phyloP scores from a whole-genome alignment of 1,140 invertebrate genomes.

The Mycetomoellerius zeteki region DNA sequence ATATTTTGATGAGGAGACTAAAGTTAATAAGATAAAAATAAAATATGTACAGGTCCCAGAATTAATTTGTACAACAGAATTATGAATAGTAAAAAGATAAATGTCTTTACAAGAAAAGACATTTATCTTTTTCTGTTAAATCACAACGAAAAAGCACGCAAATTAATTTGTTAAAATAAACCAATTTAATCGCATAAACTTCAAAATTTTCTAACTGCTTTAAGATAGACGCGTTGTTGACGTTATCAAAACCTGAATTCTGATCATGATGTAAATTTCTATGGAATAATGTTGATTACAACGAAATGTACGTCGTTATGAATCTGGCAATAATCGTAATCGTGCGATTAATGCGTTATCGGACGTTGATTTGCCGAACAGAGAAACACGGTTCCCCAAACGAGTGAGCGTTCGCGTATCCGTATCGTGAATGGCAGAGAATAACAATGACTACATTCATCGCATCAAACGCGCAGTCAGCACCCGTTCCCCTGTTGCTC shows the following conservation, averaged over 20 bases:
- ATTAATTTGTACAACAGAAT: not conserved
- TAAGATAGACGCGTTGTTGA: not conserved
- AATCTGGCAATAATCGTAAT: slow-evolving; percentile 28
- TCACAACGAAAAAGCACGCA: not conserved
- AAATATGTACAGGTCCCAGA: not conserved
- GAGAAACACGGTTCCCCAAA: slow-evolving; percentile 43
- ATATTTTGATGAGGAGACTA: not conserved
- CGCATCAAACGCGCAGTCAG: slow-evolving; percentile 66
- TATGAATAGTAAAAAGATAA: not conserved
- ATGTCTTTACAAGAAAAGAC: not conserved
- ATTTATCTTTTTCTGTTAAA: not conserved
- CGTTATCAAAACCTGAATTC: not conserved
- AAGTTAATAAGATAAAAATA: too few relatives aligned
- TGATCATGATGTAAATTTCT: not conserved
- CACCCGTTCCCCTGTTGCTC: slow-evolving; percentile 21
- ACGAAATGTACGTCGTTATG: not conserved
- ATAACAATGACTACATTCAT: slow-evolving; percentile 73
- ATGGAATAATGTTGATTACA: not conserved
- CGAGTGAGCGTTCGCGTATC: slow-evolving; percentile 21
- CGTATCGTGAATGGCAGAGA: slow-evolving; percentile 57
- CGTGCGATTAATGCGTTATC: slow-evolving; percentile 40
- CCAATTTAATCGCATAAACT: not conserved
- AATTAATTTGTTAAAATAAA: not conserved
- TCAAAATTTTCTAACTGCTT: not conserved
- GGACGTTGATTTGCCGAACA: slow-evolving; percentile 43